Evolutionary conservation across 2,797 vertebrate genomes (phyloP), one percentile per base, ranked within the genome.

Genomic region (Chiroxiphia lanceolata): DNA sequence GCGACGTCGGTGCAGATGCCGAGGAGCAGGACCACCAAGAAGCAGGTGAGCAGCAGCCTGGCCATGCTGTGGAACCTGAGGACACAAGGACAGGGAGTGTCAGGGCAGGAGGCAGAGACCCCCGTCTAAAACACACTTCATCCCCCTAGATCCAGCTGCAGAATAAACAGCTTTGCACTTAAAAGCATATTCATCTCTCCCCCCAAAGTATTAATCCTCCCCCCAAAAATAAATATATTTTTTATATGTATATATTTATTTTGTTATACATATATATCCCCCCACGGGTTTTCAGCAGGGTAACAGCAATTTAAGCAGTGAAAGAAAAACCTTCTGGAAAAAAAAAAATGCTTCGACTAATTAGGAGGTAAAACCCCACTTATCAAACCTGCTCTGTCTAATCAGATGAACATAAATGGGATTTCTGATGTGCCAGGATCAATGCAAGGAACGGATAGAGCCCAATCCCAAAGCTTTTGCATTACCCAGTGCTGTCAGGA

Each of bases 21-120:
- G 69, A 98, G 95, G 59, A 97, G 94, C 69, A 98, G 94, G 63
- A 93, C 47, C 75, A 97, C 88, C 94, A 97, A 60, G 95, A 94
- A 96, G 95, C 47, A 93, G 64, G 97, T 74, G 45, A 95, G 3
- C 1, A 89, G 81, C 76, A 86, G 87, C 91, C 54, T 77, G 64
- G 94, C 96, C 98, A 98, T 98, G 96, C 63, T 92, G 78, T 2
- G 70, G 96, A 95, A 95, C 94, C 42, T 85, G 97, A 95, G 95
- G 96, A 94, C 94, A 45, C 82, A 96, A 95, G 82, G 83, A 80
- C 75, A 92, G 38, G 57, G 50, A 70, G 42, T 0, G 33, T 95
- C 81, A 94, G 3, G 67, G 70, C 20, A 20, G 86, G 23, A n/a
- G 78, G 18, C 31, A n/a, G 34, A 14, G 59, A n/a, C 4, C 57